A percentile compares a stretch with the other conserved stretches of the same genome.
Evolutionary conservation across 2,888 invertebrate genomes (phyloP).

Genomic region (Eristalis tenax): DNA sequence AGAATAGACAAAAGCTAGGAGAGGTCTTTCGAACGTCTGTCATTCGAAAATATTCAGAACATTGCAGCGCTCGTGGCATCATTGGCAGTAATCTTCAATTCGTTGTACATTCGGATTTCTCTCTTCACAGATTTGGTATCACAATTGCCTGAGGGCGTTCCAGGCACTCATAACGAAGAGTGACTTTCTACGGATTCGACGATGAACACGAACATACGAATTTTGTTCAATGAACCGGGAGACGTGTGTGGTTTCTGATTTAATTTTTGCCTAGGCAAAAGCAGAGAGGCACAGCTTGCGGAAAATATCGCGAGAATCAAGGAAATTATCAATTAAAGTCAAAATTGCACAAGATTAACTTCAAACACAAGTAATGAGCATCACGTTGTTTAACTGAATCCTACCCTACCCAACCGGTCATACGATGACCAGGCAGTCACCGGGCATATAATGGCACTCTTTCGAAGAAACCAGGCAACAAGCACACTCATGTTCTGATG

Average conservation of each 20-base stretch:
- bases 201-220: background rate
- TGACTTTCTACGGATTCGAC: background rate
- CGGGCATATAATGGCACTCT: background rate
- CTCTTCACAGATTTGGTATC: background rate
- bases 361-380: background rate
- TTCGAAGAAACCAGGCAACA: conserved; percentile 37
- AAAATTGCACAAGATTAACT: background rate
- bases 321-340: background rate
- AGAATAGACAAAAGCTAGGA: too few relatives aligned
- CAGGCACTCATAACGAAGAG: background rate
- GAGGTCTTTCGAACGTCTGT: too few relatives aligned
- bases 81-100: too few relatives aligned
- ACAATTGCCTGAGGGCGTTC: background rate
- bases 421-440: background rate
- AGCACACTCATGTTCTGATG: conserved; percentile 25
- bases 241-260: background rate
- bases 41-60: too few relatives aligned
- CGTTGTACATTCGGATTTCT: background rate
- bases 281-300: background rate
- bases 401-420: background rate
- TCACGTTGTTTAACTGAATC: background rate
- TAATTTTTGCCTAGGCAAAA: background rate
- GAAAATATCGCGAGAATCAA: background rate
- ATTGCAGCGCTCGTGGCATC: too few relatives aligned
- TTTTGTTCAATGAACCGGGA: background rate